A percentile compares a stretch with the other conserved stretches of the same genome.
Evolutionary conservation across 2,797 vertebrate species (phyloP).

Genomic region (Siniperca undulata): DNA sequence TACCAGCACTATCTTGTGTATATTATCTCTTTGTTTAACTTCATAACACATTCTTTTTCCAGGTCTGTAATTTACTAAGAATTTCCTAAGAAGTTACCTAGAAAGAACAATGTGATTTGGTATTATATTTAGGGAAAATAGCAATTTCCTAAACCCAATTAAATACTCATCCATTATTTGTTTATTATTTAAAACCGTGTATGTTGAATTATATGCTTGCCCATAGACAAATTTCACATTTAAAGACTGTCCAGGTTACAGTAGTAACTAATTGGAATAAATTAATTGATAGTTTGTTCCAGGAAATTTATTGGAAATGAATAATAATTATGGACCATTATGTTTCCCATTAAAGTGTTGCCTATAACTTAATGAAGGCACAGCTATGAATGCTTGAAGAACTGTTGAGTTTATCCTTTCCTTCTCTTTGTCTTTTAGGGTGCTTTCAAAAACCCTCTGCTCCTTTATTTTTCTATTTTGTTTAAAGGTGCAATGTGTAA

Average conservation of each 20-base stretch:
- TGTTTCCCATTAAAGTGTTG: neutral
- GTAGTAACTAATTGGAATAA: neutral
- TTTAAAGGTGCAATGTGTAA: too few species aligned
- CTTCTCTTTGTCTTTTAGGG: neutral
- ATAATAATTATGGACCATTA: too few species aligned
- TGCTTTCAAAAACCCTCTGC: neutral
- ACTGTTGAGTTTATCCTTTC: neutral
- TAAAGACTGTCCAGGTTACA: too few species aligned
- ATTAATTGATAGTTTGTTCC: neutral
- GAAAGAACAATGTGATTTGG: neutral
- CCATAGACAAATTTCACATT: neutral
- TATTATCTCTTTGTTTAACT: neutral
- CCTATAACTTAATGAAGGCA: neutral
- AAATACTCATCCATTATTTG: neutral
- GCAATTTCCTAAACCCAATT: neutral
- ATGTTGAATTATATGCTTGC: neutral
- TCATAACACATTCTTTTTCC: neutral
- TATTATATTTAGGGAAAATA: neutral
- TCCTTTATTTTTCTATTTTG: neutral
- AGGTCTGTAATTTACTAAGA: neutral
- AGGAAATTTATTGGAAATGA: neutral
- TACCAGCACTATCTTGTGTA: neutral
- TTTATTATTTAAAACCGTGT: neutral
- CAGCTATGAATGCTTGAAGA: neutral
- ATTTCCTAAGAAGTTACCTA: neutral